Evolutionary conservation across 2,888 invertebrate genomes (phyloP), one percentile per base, ranked within the genome.

Genomic region (Cyaniris semiargus): DNA sequence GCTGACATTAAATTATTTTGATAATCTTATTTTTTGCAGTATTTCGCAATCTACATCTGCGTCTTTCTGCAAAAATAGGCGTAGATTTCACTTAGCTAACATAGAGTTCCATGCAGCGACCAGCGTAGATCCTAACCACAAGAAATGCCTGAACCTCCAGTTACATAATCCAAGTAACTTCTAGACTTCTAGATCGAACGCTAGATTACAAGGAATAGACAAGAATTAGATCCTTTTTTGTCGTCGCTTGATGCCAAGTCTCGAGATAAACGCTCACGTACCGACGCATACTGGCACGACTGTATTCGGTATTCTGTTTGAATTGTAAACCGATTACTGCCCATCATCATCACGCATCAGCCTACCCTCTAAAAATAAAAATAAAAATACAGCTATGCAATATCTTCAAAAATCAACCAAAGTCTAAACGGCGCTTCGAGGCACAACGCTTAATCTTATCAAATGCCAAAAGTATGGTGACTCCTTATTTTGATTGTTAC

Each of bases 211-310:
- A 27, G 27, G 66, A 66, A 66, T 27, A 15, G 66, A 27, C 15
- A 27, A 66, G 66, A 23, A 66, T 27, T 66, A 27, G 66, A 27
- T 66, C 15, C 66, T 66, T 27, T 66, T 66, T 66, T 66, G 66
- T 31, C 66, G 10, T 13, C 21, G 60, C 10, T 13, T 23, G 23
- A 27, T 66, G 27, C 27, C 66, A 66, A 31, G 1, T 31, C 27
- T 31, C 10, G 66, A 27, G 27, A 31, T 66, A 66, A 66, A 66
- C 66, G 66, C 66, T 66, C 66, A 66, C 66, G 66, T 66, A 66
- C 66, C 13, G 58, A 21, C 58, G 60, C 60, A 66, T 66, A 13
- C 60, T 66, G 66, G 27, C 66, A 27, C 66, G 66, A 0, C 66
- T 31, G 27, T 27, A 66, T 66, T 15, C 15, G 66, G 66, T 18